Evolutionary conservation across 2,888 invertebrate genomes (phyloP).

Genomic region (Andrena trimmerana): DNA sequence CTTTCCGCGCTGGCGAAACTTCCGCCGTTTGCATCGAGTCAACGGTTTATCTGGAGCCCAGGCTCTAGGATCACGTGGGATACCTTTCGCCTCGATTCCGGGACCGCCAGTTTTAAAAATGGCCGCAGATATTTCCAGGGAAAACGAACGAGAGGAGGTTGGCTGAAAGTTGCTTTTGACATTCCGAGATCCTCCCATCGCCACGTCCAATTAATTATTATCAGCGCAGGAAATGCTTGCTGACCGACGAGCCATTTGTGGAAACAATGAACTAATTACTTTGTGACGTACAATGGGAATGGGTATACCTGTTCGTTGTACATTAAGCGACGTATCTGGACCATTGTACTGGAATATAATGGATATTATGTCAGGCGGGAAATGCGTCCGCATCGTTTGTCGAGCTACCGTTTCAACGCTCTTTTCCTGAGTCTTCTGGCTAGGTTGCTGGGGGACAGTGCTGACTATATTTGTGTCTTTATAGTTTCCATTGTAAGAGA

Average conservation of each 20-base stretch:
- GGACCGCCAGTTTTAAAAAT: no score
- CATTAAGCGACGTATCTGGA: conserved; percentile 68
- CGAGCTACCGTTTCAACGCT: conserved; percentile 41
- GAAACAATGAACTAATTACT: conserved; percentile 74
- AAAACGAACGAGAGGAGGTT: background rate
- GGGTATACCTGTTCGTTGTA: conserved; percentile 68
- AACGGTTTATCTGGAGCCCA: background rate
- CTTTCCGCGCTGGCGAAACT: background rate
- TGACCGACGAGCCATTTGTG: conserved; percentile 69
- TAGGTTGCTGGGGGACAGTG: conserved; percentile 20
- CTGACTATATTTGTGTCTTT: background rate
- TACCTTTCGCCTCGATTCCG: no score
- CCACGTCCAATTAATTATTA: conserved; percentile 69
- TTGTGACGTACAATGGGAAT: conserved; percentile 67
- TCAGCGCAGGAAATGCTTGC: conserved; percentile 55
- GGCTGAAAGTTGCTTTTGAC: conserved; percentile 1
- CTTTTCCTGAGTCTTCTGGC: conserved; percentile 39
- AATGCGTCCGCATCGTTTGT: conserved; percentile 62
- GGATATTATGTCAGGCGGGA: conserved; percentile 72
- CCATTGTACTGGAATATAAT: conserved; percentile 69
- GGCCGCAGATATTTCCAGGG: background rate
- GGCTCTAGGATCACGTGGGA: no score
- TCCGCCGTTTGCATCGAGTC: conserved; percentile 32
- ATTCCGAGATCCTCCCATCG: conserved; percentile 33
- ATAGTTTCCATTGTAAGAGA: background rate